Conservation (phyloP, 2,797 vertebrate genomes). For the Tokudaia tokunoshimensis region DNA sequence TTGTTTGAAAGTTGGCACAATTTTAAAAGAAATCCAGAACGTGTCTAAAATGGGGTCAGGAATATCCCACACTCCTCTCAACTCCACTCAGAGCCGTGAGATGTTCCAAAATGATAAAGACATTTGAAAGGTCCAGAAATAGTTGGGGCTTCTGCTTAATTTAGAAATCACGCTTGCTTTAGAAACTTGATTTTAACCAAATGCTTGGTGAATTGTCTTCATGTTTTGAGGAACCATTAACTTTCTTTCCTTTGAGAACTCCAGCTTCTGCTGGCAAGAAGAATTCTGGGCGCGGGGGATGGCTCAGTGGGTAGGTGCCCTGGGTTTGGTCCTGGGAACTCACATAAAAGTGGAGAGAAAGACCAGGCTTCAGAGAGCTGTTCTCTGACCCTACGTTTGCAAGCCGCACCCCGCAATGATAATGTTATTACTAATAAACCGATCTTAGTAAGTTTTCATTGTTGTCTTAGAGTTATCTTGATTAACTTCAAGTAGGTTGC, state of each 20-base stretch:
- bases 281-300: background rate
- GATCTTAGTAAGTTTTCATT: background rate
- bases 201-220: constrained; percentile 65
- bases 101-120: constrained; percentile 72
- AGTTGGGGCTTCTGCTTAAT: constrained; percentile 60
- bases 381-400: background rate
- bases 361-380: background rate
- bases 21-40: constrained; percentile 77
- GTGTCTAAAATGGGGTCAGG: constrained; percentile 77
- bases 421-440: background rate
- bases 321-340: background rate
- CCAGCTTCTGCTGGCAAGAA: background rate
- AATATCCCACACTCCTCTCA: constrained; percentile 77
- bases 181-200: constrained; percentile 66
- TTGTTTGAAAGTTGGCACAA: constrained; percentile 78
- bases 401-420: background rate
- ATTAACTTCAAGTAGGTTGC: background rate
- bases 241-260: constrained; percentile 46
- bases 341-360: background rate
- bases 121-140: constrained; percentile 62
- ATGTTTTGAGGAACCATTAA: constrained; percentile 64
- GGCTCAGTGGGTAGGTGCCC: background rate
- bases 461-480: background rate
- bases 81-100: constrained; percentile 46
- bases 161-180: constrained; percentile 74